These are phyloP conservation scores for Rhea pennata DNA, from an alignment of 2,113 vertebrate species.

Conservation along the genomic window DNA sequence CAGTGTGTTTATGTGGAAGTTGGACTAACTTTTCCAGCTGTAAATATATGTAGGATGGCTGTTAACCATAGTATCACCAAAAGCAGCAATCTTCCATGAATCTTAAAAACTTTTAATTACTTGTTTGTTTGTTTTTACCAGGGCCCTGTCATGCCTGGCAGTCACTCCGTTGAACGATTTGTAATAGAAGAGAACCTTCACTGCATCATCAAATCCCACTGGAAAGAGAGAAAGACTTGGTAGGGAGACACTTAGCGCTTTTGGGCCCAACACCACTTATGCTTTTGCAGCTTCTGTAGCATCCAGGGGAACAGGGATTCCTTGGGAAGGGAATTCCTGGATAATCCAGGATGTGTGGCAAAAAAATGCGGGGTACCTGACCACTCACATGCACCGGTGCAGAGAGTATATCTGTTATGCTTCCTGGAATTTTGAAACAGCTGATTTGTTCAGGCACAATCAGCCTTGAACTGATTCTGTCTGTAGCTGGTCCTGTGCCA, in stretches of 20 bases:
- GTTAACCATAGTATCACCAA: neutral
- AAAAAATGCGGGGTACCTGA: neutral
- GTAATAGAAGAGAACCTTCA: conserved; percentile 98
- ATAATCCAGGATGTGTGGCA: neutral
- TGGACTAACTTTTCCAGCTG: neutral
- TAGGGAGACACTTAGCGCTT: conserved; percentile 53
- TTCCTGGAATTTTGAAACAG: neutral
- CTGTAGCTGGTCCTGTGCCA: neutral
- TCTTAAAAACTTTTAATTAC: neutral
- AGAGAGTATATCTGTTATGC: neutral
- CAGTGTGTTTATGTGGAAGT: neutral
- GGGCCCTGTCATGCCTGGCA: conserved; percentile 98
- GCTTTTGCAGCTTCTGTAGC: neutral
- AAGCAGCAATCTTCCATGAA: neutral
- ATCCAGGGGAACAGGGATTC: neutral
- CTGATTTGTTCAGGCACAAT: neutral
- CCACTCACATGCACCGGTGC: neutral
- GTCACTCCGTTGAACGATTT: conserved; percentile 95
- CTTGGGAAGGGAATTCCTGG: neutral
- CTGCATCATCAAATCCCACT: conserved; percentile 95
- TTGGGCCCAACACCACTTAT: neutral
- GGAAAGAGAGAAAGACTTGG: conserved; percentile 97
- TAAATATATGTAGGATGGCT: neutral
- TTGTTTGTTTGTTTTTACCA: conserved; percentile 51
- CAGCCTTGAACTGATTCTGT: neutral